Percentiles rank a stretch among this genome's conserved stretches.
phyloP scores from a whole-genome alignment of 2,113 vertebrate genomes.

The Todiramphus saurophagus region DNA sequence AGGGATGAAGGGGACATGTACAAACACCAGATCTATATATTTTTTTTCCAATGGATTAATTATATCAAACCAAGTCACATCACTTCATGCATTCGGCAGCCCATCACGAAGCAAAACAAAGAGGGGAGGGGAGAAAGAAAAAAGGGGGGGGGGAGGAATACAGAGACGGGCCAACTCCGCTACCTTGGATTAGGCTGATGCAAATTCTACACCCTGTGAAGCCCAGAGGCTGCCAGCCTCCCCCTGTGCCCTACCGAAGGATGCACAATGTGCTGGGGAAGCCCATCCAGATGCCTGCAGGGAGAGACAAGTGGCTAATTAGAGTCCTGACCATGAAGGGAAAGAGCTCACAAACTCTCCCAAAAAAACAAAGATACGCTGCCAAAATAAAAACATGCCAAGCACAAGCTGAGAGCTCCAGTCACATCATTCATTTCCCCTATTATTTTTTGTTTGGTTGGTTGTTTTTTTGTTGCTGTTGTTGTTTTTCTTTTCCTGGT shows the following conservation, averaged over 20 bases:
- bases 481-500: neutral
- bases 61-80: neutral
- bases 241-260: neutral
- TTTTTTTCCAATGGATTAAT: slow-evolving; percentile 14
- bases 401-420: neutral
- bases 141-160: neutral
- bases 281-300: slow-evolving; percentile 56
- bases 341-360: neutral
- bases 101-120: neutral
- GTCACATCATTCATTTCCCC: neutral
- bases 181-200: neutral
- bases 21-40: neutral
- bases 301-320: slow-evolving; percentile 47
- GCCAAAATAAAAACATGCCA: slow-evolving; percentile 1
- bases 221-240: slow-evolving; percentile 8
- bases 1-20: neutral
- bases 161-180: accelerated
- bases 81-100: neutral
- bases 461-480: neutral
- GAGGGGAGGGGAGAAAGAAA: too few relatives aligned
- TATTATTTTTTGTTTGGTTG: accelerated
- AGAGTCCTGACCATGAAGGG: slow-evolving; percentile 16
- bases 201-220: neutral
- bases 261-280: neutral
- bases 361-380: neutral